These are phyloP conservation scores for Neria commutata DNA, from an alignment of 2,888 invertebrate species.

Conservation along the genomic window DNA sequence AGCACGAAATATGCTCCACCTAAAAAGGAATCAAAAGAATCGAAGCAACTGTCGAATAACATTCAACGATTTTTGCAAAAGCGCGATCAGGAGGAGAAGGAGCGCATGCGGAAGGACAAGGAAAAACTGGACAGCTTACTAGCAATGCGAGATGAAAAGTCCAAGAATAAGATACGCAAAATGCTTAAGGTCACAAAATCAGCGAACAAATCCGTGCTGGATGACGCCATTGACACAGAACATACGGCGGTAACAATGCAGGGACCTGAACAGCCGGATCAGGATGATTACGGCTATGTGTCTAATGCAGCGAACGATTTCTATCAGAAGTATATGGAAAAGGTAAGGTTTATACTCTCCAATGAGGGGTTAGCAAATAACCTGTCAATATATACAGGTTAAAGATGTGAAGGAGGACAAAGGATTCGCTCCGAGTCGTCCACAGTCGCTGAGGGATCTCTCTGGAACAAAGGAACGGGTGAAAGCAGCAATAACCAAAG, in stretches of 20 bases:
- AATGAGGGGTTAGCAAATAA: not conserved
- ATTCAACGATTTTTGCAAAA: slow-evolving; percentile 83
- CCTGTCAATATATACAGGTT: slow-evolving; percentile 31
- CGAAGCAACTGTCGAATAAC: slow-evolving; percentile 72
- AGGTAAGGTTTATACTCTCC: slow-evolving; percentile 63
- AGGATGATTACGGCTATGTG: slow-evolving; percentile 90
- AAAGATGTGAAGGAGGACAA: slow-evolving; percentile 67
- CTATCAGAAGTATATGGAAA: slow-evolving; percentile 85
- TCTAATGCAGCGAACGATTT: slow-evolving; percentile 82
- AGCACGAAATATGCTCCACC: slow-evolving; percentile 82
- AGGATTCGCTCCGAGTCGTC: slow-evolving; percentile 67
- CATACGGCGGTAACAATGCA: slow-evolving; percentile 77
- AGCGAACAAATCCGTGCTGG: slow-evolving; percentile 84
- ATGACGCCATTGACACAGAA: slow-evolving; percentile 78
- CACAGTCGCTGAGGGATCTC: slow-evolving; percentile 52
- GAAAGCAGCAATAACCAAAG: slow-evolving; percentile 73
- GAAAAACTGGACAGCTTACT: slow-evolving; percentile 70
- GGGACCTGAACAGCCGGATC: slow-evolving; percentile 81
- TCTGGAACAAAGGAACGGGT: slow-evolving; percentile 75
- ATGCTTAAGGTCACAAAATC: slow-evolving; percentile 87
- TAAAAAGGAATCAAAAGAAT: slow-evolving; percentile 75
- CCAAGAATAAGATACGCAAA: slow-evolving; percentile 75
- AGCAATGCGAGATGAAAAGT: slow-evolving; percentile 74
- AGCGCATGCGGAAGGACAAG: slow-evolving; percentile 68
- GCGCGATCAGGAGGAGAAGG: slow-evolving; percentile 79